Percentiles rank a stretch among this genome's conserved stretches.
phyloP scores from a whole-genome alignment of 2,888 invertebrate genomes.

The Polydrusus pterygomalis region DNA sequence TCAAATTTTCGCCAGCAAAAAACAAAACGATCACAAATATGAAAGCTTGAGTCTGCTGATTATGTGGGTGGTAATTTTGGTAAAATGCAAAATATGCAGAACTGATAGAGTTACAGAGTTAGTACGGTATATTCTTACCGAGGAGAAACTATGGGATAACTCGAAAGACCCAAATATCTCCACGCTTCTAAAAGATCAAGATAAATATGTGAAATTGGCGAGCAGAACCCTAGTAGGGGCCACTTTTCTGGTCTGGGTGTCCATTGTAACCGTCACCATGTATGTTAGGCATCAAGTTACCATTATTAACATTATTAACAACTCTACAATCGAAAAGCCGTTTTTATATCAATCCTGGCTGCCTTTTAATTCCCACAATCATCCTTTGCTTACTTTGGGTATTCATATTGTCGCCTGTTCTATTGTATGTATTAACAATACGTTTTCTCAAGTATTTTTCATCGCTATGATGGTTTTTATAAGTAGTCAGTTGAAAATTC shows the following conservation, averaged over 20 bases:
- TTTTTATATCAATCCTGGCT: conserved; percentile 1
- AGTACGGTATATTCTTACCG: not conserved
- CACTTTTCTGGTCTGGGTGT: not conserved
- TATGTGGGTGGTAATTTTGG: conserved; percentile 7
- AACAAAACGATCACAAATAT: not conserved
- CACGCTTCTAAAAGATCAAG: not conserved
- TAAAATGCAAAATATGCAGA: conserved; percentile 1
- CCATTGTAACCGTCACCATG: not conserved
- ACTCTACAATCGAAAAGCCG: conserved; percentile 8
- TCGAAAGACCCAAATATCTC: not conserved
- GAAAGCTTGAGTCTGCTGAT: conserved; percentile 4
- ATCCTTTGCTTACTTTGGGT: not conserved
- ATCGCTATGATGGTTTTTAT: conserved; percentile 20
- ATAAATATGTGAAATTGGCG: not conserved
- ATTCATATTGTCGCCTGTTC: not conserved
- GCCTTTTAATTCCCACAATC: not conserved
- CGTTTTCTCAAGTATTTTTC: conserved; percentile 6
- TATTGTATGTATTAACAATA: not conserved
- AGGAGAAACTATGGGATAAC: not conserved
- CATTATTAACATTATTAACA: not conserved
- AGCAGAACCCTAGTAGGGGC: not conserved
- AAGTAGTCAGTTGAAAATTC: conserved; percentile 3
- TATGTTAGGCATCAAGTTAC: not conserved
- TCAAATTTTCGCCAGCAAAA: not conserved
- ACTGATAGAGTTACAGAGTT: conserved; percentile 3